Evolutionary conservation across 2,797 vertebrate species (phyloP), one percentile per base, ranked within the genome.

Genomic region (Chaunax sp.): DNA sequence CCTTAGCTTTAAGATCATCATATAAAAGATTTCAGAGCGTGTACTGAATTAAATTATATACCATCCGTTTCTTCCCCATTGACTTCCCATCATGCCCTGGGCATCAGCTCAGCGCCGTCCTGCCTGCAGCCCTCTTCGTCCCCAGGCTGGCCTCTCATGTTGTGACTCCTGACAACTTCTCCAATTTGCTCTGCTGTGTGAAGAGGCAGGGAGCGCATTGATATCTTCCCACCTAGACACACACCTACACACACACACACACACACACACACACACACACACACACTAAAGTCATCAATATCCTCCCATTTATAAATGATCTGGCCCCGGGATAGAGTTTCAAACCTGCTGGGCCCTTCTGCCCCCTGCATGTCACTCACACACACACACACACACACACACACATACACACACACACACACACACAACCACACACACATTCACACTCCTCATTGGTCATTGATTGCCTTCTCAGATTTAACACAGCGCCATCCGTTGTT

Each of bases 161-260:
- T 96, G 93, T 95, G 94, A 95, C 94, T 96, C 93, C 92, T 94
- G 94, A 95, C 95, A 96, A 95, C 95, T 93, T 92, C 94, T 96
- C 95, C 95, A 96, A 96, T 97, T 97, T 97, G 95, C 94, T 96
- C 87, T 90, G 88, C 91, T 91, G 93, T 92, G 95, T 95, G 92
- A 95, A 94, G 92, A 95, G 81, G 90, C 92, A 83, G 89, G 92
- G 94, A 95, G 93, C 92, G 87, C 93, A 94, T 93, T 94, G 93
- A 94, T 93, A 94, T 94, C 91, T 91, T 90, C 90, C 90, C 91
- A 90, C 89, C 88, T 85, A 77, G 73, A 66, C 81, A 79, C 70
- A 77, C 72, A 62, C 75, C 62, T 69, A 54, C 69, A 41, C 55
- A 59, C 55, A 53, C 74, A 54, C 56, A 57, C 62, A 46, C 61